These are phyloP conservation scores for Gambelia wislizenii DNA, from an alignment of 2,797 vertebrate species.

Conservation along the genomic window DNA sequence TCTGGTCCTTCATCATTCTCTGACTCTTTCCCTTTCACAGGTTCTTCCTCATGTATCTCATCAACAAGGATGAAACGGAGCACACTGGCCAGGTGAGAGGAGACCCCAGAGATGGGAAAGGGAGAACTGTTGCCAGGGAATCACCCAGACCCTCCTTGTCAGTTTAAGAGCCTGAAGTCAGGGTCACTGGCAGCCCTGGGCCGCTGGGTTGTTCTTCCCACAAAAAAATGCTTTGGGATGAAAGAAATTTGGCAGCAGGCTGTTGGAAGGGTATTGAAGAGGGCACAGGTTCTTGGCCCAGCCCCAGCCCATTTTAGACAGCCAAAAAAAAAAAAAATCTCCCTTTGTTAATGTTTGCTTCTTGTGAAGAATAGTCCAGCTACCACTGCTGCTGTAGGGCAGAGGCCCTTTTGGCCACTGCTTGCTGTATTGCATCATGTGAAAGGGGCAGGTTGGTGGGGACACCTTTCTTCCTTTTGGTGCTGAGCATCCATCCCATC, in stretches of 20 bases:
- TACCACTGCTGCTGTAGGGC: neutral
- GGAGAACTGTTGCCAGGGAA: neutral
- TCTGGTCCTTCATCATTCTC: neutral
- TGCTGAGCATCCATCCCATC: too few relatives aligned
- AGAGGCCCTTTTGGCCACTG: neutral
- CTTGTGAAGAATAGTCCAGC: too few relatives aligned
- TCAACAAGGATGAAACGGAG: conserved; percentile 95
- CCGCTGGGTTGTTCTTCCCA: neutral
- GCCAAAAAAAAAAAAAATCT: neutral
- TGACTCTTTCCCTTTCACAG: conserved; percentile 66
- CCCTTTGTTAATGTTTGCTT: too few relatives aligned
- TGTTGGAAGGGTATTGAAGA: neutral
- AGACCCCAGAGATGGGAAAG: fast-evolving
- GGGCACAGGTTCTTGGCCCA: too few relatives aligned
- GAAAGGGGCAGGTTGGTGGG: neutral
- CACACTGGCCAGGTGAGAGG: conserved; percentile 92
- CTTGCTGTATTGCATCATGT: too few relatives aligned
- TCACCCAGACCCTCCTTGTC: neutral
- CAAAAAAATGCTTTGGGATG: neutral
- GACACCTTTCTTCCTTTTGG: neutral
- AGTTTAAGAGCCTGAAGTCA: too few relatives aligned
- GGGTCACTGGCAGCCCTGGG: neutral
- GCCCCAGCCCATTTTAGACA: neutral
- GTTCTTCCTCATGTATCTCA: conserved; percentile 97
- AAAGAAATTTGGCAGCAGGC: neutral